Evolutionary conservation across 2,888 invertebrate genomes (phyloP).

Genomic region (Rutpela maculata): DNA sequence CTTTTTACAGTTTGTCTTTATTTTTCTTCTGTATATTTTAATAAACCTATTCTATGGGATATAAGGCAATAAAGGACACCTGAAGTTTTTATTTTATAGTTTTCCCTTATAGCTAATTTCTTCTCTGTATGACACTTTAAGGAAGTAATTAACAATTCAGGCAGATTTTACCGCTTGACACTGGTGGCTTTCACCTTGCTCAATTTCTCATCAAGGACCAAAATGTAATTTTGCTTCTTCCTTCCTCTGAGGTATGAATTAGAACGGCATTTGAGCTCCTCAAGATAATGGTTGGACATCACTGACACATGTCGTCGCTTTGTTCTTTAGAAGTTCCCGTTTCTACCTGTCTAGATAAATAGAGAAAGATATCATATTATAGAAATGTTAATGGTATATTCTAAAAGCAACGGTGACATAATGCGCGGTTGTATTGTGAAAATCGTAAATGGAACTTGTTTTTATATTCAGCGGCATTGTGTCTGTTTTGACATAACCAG

Average conservation of each 20-base stretch:
- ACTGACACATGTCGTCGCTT: slow-evolving; percentile 39
- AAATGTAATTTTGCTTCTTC: slow-evolving; percentile 24
- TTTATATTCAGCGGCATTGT: slow-evolving; percentile 25
- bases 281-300: slow-evolving; percentile 41
- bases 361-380: slow-evolving; percentile 30
- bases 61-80: not conserved
- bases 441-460: slow-evolving; percentile 35
- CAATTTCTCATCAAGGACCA: slow-evolving; percentile 21
- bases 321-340: slow-evolving; percentile 32
- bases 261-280: slow-evolving; percentile 30
- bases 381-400: slow-evolving; percentile 40
- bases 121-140: not conserved
- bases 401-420: slow-evolving; percentile 35
- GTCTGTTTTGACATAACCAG: slow-evolving; percentile 23
- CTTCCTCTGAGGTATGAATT: slow-evolving; percentile 27
- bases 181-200: slow-evolving; percentile 11
- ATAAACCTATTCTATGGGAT: not conserved
- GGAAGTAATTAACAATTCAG: slow-evolving; percentile 23
- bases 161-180: slow-evolving; percentile 11
- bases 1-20: not conserved
- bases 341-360: slow-evolving; percentile 40
- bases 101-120: not conserved
- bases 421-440: slow-evolving; percentile 23
- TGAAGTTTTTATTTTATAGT: not conserved
- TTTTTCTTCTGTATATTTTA: not conserved